Percentiles rank a stretch among this genome's conserved stretches.
Evolutionary conservation across 2,113 vertebrate genomes (phyloP).

Genomic region (Excalfactoria chinensis): DNA sequence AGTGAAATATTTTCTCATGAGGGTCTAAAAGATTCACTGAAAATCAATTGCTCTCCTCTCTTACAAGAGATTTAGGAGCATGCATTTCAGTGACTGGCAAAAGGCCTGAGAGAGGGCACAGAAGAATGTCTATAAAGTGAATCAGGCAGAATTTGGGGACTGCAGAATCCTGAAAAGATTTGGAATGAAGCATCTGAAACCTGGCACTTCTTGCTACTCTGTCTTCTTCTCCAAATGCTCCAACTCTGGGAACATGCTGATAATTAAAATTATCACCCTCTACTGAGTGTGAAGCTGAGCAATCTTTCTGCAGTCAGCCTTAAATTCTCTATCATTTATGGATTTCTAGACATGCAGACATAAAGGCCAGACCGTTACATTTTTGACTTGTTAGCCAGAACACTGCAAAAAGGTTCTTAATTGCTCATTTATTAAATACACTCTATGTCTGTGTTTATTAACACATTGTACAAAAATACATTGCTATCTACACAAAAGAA

Average conservation of each 20-base stretch:
- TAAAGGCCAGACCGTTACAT: neutral
- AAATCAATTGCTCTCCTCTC: neutral
- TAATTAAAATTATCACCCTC: neutral
- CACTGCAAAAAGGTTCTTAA: neutral
- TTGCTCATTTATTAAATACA: neutral
- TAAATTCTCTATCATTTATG: neutral
- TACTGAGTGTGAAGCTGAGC: neutral
- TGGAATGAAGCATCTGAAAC: neutral
- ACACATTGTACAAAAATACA: neutral
- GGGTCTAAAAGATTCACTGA: neutral
- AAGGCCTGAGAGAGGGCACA: neutral
- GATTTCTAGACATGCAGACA: neutral
- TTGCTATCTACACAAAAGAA: neutral
- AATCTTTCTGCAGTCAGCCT: neutral
- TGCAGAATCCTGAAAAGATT: neutral
- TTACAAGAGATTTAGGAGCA: neutral
- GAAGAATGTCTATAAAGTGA: neutral
- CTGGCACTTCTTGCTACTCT: neutral
- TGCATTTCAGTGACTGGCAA: fast-evolving
- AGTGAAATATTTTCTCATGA: neutral
- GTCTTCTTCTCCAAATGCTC: neutral
- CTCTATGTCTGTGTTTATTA: neutral
- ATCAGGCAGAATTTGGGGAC: fast-evolving
- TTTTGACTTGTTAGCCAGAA: neutral
- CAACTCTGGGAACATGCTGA: neutral